Base-by-base conservation (phyloP, 2,888 invertebrate genomes). In the Colostygia pectinataria region DNA sequence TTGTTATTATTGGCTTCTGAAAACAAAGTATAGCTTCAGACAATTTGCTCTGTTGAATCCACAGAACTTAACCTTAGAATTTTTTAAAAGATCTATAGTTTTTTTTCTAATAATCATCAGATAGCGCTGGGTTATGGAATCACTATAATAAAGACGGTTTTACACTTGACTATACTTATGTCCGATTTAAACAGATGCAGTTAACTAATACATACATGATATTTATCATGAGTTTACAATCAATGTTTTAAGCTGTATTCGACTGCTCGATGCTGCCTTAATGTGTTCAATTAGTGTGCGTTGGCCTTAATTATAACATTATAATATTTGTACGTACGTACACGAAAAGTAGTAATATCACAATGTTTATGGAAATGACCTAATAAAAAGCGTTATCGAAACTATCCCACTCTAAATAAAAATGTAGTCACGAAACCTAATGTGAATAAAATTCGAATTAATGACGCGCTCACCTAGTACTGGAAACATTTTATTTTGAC, bases 401-500 rank as follows among this genome's bases (percentile, higher is more conserved):
- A 70, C 69, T 62, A 68, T 78, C 74, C 74, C 57, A 74, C 66
- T 68, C 63, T 60, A 67, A 71, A 75, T 67, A 73, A 69, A 71
- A 70, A 65, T 66, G 68, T 69, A 71, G 72, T 71, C 76, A 77
- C 78, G 73, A 76, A 77, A 66, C 55, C 61, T 78, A 81, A 83
- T 77, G 76, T 81, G 74, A 82, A 82, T 82, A 82, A 82, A 81
- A 79, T 76, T 80, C 66, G 72, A 81, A 83, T 84, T 83, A 81
- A 82, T 80, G 80, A 80, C 74, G 75, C 76, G 71, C 71, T 74
- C 73, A 77, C 75, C 74, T 71, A 54, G 66, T 75, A 72, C 69
- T 69, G 73, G 64, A 72, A 83, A 80, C 83, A 83, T 83, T 83
- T 78, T 80, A 85, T 84, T 87, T 83, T 78, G 80, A 84, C 79